These are phyloP conservation scores for Melanchra persicariae DNA, from an alignment of 2,888 invertebrate genomes.

Conservation along the genomic window DNA sequence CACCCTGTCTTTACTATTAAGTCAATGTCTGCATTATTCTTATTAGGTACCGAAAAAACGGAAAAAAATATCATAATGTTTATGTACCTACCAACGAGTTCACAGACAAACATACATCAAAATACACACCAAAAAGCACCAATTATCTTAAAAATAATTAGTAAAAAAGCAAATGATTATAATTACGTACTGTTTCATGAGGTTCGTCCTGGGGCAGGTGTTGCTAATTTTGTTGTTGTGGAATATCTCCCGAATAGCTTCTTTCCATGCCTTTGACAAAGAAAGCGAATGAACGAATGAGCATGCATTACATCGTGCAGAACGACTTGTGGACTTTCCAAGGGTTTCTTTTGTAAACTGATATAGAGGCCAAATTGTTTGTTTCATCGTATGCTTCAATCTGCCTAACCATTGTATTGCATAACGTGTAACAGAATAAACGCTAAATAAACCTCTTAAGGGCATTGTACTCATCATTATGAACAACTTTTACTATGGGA, in stretches of 20 bases:
- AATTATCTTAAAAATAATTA: slow-evolving; percentile 23
- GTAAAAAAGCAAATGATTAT: slow-evolving; percentile 49
- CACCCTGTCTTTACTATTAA: too few species aligned
- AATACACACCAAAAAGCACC: slow-evolving; percentile 19
- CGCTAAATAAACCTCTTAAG: too few species aligned
- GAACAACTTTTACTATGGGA: too few species aligned
- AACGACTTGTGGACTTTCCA: slow-evolving; percentile 69
- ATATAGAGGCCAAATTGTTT: too few species aligned
- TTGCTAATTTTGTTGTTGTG: slow-evolving; percentile 99
- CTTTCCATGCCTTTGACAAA: slow-evolving; percentile 96
- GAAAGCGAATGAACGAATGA: slow-evolving; percentile 75
- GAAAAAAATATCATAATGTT: too few species aligned
- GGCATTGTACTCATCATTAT: too few species aligned
- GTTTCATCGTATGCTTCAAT: too few species aligned
- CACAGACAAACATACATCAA: slow-evolving; percentile 15
- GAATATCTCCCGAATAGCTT: slow-evolving; percentile 96
- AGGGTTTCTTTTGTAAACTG: background rate
- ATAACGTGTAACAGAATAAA: too few species aligned
- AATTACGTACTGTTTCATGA: slow-evolving; percentile 99
- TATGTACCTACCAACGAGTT: background rate
- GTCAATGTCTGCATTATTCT: too few species aligned
- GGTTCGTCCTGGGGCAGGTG: slow-evolving; percentile 97
- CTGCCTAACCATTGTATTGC: too few species aligned
- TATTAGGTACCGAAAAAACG: too few species aligned
- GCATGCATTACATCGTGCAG: slow-evolving; percentile 71